Base-by-base conservation (phyloP, 2,797 vertebrate genomes). In the Sebastes vulpes region DNA sequence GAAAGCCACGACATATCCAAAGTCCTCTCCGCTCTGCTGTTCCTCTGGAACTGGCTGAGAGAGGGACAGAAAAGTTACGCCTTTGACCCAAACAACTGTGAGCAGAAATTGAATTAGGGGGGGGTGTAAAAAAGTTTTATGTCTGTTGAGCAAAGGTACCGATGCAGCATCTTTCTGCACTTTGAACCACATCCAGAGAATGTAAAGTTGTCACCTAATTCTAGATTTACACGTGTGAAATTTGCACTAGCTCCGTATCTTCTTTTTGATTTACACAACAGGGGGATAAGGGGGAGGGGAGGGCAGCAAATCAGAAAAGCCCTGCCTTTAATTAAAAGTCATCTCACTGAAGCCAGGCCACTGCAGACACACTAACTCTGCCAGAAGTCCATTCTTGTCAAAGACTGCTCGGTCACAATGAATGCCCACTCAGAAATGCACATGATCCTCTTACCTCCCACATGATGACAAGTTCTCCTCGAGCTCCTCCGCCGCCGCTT, bases 11-110 rank as follows among this genome's bases (percentile, higher is more conserved):
- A 97, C 60, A 18, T 98, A 98, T 58, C 97, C 97, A 81, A 98
- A 98, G 23, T 96, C 97, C 79, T 97, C 97, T 72, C 97, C 97
- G 1, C 97, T 97, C 72, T 98, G 97, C 66, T 97, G 96, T 65
- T 99, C 97, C 84, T 98, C 97, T 61, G 97, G 92, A 87, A 98
- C 89, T 0, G 97, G 95, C 97, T 98, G 77, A 85, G 82, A 83
- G 75, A 83, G 63, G 48, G 42, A 81, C 53, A 65, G 65, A 65
- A 32, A 76, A 79, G 63, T 79, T 69, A 79, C 4, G 5, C 72
- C 69, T 82, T 56, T 79, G 58, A 85, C 70, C 32, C 74, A 79
- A 72, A 65, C 50, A 50, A 80, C 77, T 79, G 76, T 77, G 77
- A 66, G 77, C 65, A 80, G 61, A 73, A 78, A 77, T 72, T 46